Evolutionary conservation across 2,113 vertebrate species (phyloP).

Genomic region (Megaceryle maxima): DNA sequence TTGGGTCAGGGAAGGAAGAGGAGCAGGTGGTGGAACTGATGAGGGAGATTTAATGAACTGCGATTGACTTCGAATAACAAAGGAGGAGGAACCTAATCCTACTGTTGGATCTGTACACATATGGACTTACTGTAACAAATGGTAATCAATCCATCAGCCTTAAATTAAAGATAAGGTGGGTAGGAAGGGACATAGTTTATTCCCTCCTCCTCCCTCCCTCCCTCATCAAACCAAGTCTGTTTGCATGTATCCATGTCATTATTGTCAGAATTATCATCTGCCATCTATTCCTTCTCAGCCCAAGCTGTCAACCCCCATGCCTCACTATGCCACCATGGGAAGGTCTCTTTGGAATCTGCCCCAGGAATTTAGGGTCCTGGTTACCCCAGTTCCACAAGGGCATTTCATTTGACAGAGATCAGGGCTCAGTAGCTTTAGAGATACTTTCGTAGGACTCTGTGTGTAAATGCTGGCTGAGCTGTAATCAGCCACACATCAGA

Average conservation of each 20-base stretch:
- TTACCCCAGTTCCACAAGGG: not conserved
- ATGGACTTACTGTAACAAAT: slow-evolving; percentile 70
- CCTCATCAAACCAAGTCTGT: not conserved
- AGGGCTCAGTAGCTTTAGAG: slow-evolving; percentile 26
- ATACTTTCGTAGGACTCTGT: not conserved
- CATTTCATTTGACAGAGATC: not conserved
- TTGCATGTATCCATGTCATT: not conserved
- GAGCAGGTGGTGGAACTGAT: slow-evolving; percentile 65
- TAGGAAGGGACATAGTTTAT: slow-evolving; percentile 52
- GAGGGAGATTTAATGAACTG: slow-evolving; percentile 70
- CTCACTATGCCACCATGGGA: not conserved
- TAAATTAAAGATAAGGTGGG: slow-evolving; percentile 59
- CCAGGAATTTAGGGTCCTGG: not conserved
- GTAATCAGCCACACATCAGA: slow-evolving; percentile 50
- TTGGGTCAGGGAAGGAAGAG: slow-evolving; percentile 51
- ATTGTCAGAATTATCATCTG: not conserved
- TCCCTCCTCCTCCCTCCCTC: not conserved
- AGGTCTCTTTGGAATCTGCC: not conserved
- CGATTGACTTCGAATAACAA: slow-evolving; percentile 62
- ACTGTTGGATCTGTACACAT: slow-evolving; percentile 40
- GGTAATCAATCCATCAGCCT: slow-evolving; percentile 64
- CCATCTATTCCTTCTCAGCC: not conserved
- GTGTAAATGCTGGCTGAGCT: not conserved
- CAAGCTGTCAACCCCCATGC: not conserved
- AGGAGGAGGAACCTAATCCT: slow-evolving; percentile 70